A percentile compares a stretch with the other conserved stretches of the same genome.
phyloP scores from a whole-genome alignment of 1,140 invertebrate species.

The Drosophila mojavensis region DNA sequence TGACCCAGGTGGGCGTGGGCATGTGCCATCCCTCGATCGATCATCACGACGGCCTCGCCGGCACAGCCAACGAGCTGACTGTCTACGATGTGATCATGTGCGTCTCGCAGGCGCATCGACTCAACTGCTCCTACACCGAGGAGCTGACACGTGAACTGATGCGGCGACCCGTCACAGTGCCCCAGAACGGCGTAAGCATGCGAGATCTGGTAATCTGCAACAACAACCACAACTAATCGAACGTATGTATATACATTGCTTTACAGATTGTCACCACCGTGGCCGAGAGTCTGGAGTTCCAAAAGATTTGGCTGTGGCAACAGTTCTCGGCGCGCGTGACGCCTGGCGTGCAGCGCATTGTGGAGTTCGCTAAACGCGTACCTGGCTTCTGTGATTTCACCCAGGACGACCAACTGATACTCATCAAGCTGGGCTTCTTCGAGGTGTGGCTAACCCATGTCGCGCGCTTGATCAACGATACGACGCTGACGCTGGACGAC shows the following conservation, averaged over 20 bases:
- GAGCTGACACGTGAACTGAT: slow-evolving; percentile 91
- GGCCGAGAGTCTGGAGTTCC: slow-evolving; percentile 87
- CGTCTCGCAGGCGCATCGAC: slow-evolving; percentile 95
- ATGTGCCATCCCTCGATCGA: slow-evolving; percentile 55
- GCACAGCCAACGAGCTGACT: slow-evolving; percentile 85
- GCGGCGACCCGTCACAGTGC: slow-evolving; percentile 83
- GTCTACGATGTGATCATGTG: slow-evolving; percentile 94
- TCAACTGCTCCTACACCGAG: slow-evolving; percentile 95
- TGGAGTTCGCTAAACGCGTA: slow-evolving; percentile 96
- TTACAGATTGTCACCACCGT: slow-evolving; percentile 86
- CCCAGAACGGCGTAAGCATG: slow-evolving; percentile 84
- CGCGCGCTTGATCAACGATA: slow-evolving; percentile 91
- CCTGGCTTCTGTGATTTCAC: slow-evolving; percentile 94
- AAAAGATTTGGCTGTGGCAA: slow-evolving; percentile 91
- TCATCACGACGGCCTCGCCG: slow-evolving; percentile 63
- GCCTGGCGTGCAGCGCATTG: slow-evolving; percentile 94
- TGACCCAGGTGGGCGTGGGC: slow-evolving; percentile 67
- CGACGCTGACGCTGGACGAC: slow-evolving; percentile 95
- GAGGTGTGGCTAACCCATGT: slow-evolving; percentile 97
- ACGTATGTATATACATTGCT: not conserved
- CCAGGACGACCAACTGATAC: slow-evolving; percentile 96
- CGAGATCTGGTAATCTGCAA: not conserved
- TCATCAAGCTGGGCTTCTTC: slow-evolving; percentile 98
- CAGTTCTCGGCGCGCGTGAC: slow-evolving; percentile 91
- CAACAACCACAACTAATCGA: not conserved